Evolutionary conservation across 2,888 invertebrate genomes (phyloP), one percentile per base, ranked within the genome.

Genomic region (Proisotoma minuta): DNA sequence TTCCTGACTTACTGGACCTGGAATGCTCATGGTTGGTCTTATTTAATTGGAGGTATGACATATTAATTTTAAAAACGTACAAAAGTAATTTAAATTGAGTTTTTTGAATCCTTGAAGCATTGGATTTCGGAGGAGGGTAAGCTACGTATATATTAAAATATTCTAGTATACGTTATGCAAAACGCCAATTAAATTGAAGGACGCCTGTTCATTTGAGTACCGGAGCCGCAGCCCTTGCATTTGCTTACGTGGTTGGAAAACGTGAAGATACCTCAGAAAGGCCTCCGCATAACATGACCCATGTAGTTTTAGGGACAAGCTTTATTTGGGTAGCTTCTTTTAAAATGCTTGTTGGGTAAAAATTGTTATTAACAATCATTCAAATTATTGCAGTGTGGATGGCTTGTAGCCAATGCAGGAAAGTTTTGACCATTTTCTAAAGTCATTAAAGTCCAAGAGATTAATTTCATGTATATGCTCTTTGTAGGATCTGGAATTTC

Each of bases 1-100:
- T 68, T 71, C 50, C 54, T 71, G 1, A 66, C 69, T 1, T 71
- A 68, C 49, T 72, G 72, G 72, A 69, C 72, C 0, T 72, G 72
- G 72, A 70, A 70, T 57, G 52, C 61, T 2, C 63, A 67, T 47
- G 71, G 71, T 22, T 72, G 71, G 71, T 56, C 61, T 2, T 62
- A 40, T 39, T 26, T 23, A 15, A 29, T 68, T 22, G 71, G 69
- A 22, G 62, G 29, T 49, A 2, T 10, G 29, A 22, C 8, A 24
- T 28, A 8, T 29, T 49, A 20, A 52, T 2, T 29, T 50, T 28
- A 49, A 20, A 43, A 54, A 50, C 15, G 3, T 34, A 15, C 15
- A 34, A 15, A 10, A 34, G 39, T 12, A 48, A 48, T 48, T 48
- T 5, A 8, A 12, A 18, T 8, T 48, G 8, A 51, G 23, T 54